A percentile compares a stretch with the other conserved stretches of the same genome.
Evolutionary conservation across 2,888 invertebrate genomes (phyloP).

Genomic region (Lycocerus yunnanus): DNA sequence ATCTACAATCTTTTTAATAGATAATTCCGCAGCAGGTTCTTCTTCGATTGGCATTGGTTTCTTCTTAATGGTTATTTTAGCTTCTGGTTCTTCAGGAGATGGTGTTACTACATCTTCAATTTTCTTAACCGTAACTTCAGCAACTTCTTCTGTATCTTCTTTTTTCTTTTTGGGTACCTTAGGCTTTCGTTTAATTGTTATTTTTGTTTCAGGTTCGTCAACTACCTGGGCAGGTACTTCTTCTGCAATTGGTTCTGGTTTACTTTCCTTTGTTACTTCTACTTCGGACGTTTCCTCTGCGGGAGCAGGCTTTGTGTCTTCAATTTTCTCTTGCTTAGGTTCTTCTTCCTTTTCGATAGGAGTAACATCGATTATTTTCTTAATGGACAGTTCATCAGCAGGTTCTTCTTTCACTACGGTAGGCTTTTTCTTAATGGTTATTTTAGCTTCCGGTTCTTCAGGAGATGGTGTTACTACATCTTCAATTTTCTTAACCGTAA

Average conservation of each 20-base stretch:
- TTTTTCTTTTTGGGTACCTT: slow-evolving; percentile 31
- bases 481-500: slow-evolving; percentile 51
- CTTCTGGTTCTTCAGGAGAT: slow-evolving; percentile 37
- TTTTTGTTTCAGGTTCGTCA: slow-evolving; percentile 39
- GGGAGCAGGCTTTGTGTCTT: slow-evolving; percentile 32
- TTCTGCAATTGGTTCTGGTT: not conserved
- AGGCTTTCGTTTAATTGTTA: slow-evolving; percentile 44
- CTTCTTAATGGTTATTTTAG: slow-evolving; percentile 44
- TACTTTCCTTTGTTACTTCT: too few relatives aligned
- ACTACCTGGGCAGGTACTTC: not conserved
- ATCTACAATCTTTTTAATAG: slow-evolving; percentile 46
- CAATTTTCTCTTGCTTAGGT: slow-evolving; percentile 53
- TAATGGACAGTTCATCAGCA: slow-evolving; percentile 9
- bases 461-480: slow-evolving; percentile 35
- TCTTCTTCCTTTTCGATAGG: slow-evolving; percentile 24
- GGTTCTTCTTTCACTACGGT: slow-evolving; percentile 44
- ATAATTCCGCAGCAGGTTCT: slow-evolving; percentile 28
- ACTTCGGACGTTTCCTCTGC: slow-evolving; percentile 1
- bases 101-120: not conserved
- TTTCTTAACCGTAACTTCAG: slow-evolving; percentile 35
- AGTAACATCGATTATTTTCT: slow-evolving; percentile 24
- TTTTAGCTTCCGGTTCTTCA: slow-evolving; percentile 42
- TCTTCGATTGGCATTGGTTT: slow-evolving; percentile 55
- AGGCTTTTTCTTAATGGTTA: slow-evolving; percentile 25
- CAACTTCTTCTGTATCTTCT: slow-evolving; percentile 38